Evolutionary conservation across 2,113 vertebrate species (phyloP).

Genomic region (Carollia perspicillata): DNA sequence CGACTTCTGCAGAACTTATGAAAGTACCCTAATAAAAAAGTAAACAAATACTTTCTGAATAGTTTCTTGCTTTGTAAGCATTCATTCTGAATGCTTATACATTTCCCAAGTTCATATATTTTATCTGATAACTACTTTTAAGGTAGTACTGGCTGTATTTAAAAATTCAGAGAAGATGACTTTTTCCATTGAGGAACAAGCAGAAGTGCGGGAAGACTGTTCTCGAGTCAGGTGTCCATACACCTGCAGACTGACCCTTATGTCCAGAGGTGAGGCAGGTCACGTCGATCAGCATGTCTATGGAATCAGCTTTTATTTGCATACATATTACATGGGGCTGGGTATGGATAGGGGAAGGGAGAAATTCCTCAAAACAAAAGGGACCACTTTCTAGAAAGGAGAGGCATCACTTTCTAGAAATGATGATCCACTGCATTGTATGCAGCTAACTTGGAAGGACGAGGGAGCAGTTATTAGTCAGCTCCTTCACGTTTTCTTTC

Average conservation of each 20-base stretch:
- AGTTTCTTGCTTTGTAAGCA: constrained; percentile 16
- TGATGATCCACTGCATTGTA: background rate
- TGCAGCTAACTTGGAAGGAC: background rate
- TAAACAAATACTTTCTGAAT: background rate
- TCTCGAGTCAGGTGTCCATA: background rate
- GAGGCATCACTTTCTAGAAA: background rate
- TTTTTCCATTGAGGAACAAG: background rate
- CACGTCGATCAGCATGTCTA: background rate
- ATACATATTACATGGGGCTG: background rate
- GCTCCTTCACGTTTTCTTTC: background rate
- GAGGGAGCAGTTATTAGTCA: background rate
- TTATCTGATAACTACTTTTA: background rate
- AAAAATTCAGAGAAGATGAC: background rate
- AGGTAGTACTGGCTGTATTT: background rate
- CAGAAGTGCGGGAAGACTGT: background rate
- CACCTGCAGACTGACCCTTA: background rate
- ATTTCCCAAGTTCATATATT: background rate
- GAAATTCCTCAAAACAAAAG: background rate
- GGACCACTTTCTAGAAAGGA: background rate
- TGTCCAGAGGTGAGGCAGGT: background rate
- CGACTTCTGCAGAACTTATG: background rate
- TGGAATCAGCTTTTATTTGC: background rate
- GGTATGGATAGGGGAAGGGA: background rate
- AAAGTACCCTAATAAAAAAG: background rate
- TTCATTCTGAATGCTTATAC: constrained; percentile 25